Conservation (phyloP, 2,888 invertebrate genomes). For the Leucozona laternaria region DNA sequence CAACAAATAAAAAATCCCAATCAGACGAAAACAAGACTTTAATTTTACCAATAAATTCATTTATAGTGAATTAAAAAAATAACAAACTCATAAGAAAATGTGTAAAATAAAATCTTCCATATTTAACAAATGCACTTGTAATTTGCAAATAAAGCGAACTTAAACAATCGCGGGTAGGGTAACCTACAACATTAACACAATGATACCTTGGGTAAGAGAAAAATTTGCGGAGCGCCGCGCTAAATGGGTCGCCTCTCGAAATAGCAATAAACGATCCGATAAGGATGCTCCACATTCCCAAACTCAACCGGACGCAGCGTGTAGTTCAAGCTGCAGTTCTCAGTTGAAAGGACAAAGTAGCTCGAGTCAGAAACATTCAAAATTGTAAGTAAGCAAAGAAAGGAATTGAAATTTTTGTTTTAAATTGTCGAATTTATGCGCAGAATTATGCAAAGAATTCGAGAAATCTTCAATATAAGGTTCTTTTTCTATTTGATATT, state of each 20-base stretch:
- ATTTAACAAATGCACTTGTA: not conserved
- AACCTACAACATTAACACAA: slow-evolving; percentile 53
- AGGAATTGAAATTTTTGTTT: not conserved
- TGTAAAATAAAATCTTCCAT: not conserved
- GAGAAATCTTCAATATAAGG: slow-evolving; percentile 57
- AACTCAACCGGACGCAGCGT: slow-evolving; percentile 25
- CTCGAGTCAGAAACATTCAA: slow-evolving; percentile 54
- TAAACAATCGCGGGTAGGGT: not conserved
- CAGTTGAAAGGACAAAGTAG: slow-evolving; percentile 43
- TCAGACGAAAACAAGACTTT: not conserved
- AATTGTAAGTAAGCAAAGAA: slow-evolving; percentile 59
- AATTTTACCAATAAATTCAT: not conserved
- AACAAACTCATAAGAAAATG: not conserved
- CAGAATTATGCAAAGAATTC: slow-evolving; percentile 55
- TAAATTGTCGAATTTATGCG: slow-evolving; percentile 12
- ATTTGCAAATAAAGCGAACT: not conserved
- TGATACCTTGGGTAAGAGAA: slow-evolving; percentile 84
- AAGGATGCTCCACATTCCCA: slow-evolving; percentile 29
- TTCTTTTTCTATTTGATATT: not conserved
- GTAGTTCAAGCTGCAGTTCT: slow-evolving; percentile 30
- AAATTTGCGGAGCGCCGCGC: slow-evolving; percentile 83
- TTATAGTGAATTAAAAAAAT: not conserved
- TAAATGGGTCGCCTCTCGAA: slow-evolving; percentile 81
- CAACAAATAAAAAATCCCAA: slow-evolving; percentile 8
- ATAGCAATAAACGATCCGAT: slow-evolving; percentile 77